These are phyloP conservation scores for Sebastiscus tertius DNA, from an alignment of 2,797 vertebrate genomes.

Conservation along the genomic window DNA sequence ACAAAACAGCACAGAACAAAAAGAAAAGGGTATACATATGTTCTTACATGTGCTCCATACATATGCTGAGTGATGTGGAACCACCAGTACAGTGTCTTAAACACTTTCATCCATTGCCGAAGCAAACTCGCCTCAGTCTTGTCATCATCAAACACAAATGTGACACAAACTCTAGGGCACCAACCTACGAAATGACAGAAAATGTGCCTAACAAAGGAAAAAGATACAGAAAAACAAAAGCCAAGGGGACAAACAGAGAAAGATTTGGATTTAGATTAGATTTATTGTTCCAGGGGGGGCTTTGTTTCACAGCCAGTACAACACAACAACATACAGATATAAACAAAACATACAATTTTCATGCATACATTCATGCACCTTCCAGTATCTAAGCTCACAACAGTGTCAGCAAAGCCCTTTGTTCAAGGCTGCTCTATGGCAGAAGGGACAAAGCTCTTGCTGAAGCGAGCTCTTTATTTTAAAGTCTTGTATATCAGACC, in stretches of 20 bases:
- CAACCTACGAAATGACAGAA: neutral
- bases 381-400: neutral
- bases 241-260: neutral
- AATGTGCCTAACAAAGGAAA: neutral
- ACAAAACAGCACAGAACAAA: neutral
- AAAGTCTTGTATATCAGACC: neutral
- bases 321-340: neutral
- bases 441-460: neutral
- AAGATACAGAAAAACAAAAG: neutral
- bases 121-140: neutral
- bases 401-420: neutral
- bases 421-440: neutral
- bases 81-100: neutral
- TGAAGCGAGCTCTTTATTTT: neutral
- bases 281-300: neutral
- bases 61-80: neutral
- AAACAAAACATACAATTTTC: neutral
- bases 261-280: neutral
- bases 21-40: neutral
- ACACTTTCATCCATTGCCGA: neutral
- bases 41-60: neutral
- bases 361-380: neutral
- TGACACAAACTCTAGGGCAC: neutral
- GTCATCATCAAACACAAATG: neutral
- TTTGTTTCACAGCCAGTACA: neutral